Conservation (phyloP, 2,888 invertebrate species). For the Lasius fuliginosus region DNA sequence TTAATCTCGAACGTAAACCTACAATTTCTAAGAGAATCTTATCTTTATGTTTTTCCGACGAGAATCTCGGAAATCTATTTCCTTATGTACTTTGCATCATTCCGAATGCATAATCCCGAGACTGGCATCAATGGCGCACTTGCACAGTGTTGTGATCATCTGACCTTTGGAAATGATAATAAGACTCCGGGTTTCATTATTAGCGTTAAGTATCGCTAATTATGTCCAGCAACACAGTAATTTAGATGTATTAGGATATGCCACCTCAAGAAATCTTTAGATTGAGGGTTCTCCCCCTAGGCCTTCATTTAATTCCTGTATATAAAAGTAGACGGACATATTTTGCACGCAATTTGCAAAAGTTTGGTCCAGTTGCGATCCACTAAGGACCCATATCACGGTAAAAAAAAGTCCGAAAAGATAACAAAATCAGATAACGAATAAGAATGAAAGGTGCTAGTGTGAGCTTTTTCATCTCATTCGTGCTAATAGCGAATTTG, state of each 20-base stretch:
- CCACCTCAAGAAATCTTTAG: slow-evolving; percentile 41
- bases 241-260: slow-evolving; percentile 31
- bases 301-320: not conserved
- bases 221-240: slow-evolving; percentile 35
- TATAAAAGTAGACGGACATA: slow-evolving; percentile 62
- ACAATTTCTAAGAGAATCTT: not conserved
- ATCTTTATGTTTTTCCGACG: not conserved
- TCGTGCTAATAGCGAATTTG: slow-evolving; percentile 39
- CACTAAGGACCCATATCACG: not conserved
- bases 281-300: slow-evolving; percentile 67
- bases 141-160: slow-evolving; percentile 19
- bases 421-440: not conserved
- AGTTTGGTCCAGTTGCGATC: not conserved
- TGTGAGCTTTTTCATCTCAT: slow-evolving; percentile 35
- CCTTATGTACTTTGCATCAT: not conserved
- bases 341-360: slow-evolving; percentile 17
- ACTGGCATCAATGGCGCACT: not conserved
- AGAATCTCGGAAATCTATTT: not conserved
- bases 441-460: slow-evolving; percentile 43
- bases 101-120: not conserved
- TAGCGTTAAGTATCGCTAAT: slow-evolving; percentile 36
- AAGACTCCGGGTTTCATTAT: slow-evolving; percentile 22
- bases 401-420: not conserved
- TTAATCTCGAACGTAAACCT: not conserved
- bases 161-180: not conserved